Percentiles rank a stretch among this genome's conserved stretches.
Conservation (phyloP, 2,888 invertebrate species). For the Catocala fraxini region DNA sequence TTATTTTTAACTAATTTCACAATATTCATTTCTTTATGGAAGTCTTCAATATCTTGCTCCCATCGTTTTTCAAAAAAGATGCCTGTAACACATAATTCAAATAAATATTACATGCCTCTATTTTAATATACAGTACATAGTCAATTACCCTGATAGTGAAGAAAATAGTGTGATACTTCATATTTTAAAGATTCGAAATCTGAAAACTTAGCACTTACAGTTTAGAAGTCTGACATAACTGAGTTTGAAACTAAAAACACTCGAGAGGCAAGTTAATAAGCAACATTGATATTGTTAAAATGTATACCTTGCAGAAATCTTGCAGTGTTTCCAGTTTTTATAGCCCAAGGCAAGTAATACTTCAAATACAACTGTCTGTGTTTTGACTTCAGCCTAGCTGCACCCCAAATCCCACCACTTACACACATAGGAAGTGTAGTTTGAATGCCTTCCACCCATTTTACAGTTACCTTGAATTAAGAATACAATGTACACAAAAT, state of each 20-base stretch:
- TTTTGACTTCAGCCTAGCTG: slow-evolving; percentile 94
- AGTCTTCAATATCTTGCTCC: slow-evolving; percentile 94
- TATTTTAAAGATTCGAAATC: no score
- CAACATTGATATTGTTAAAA: not conserved
- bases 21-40: slow-evolving; percentile 94
- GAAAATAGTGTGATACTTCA: no score
- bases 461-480: slow-evolving; percentile 93
- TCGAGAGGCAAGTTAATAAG: not conserved
- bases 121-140: not conserved
- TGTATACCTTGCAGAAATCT: slow-evolving; percentile 92
- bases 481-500: not conserved
- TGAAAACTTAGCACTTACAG: no score
- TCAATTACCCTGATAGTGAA: no score
- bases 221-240: no score
- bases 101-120: not conserved
- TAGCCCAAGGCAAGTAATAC: slow-evolving; percentile 95
- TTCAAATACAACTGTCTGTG: slow-evolving; percentile 93
- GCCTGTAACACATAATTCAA: slow-evolving; percentile 56
- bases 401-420: slow-evolving; percentile 97
- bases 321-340: slow-evolving; percentile 91
- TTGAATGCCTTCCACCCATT: slow-evolving; percentile 99
- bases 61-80: slow-evolving; percentile 97
- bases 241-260: no score
- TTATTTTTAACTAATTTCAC: slow-evolving; percentile 77
- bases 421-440: slow-evolving; percentile 98